These are phyloP conservation scores for Atrina japonica DNA, from an alignment of 2,888 invertebrate species.

Conservation along the genomic window DNA sequence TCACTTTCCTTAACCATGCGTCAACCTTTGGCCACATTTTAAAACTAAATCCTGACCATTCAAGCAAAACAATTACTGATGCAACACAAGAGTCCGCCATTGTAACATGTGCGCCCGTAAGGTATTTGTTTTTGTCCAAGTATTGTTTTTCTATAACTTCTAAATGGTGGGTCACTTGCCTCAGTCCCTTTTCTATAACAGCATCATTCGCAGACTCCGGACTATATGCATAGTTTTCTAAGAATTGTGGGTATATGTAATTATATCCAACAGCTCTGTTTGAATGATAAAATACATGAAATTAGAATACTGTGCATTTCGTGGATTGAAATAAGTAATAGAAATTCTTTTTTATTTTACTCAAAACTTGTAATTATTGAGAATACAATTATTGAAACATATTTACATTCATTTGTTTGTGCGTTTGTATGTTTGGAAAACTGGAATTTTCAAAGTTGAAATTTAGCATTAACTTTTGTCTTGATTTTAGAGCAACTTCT, in stretches of 20 bases:
- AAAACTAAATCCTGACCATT: conserved; percentile 72
- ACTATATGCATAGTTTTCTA: conserved; percentile 68
- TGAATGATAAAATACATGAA: conserved; percentile 34
- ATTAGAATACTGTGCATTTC: not conserved
- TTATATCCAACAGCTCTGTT: conserved; percentile 69
- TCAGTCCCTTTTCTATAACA: conserved; percentile 68
- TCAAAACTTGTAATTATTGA: too few species aligned
- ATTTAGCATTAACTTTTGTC: too few species aligned
- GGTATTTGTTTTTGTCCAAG: conserved; percentile 60
- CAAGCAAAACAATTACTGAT: conserved; percentile 65
- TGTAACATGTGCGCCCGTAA: conserved; percentile 66
- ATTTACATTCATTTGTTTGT: too few species aligned
- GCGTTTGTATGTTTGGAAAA: too few species aligned
- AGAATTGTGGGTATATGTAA: conserved; percentile 73
- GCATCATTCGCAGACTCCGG: conserved; percentile 68
- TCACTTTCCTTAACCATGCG: conserved; percentile 66
- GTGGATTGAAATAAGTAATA: not conserved
- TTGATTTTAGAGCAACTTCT: too few species aligned
- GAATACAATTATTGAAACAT: too few species aligned
- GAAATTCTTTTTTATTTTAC: not conserved
- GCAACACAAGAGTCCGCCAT: conserved; percentile 72
- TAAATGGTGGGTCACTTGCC: conserved; percentile 61
- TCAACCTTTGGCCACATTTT: conserved; percentile 73
- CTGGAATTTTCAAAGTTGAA: too few species aligned
- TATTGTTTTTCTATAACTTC: conserved; percentile 71